A percentile compares a stretch with the other conserved stretches of the same genome.
phyloP scores from a whole-genome alignment of 2,113 vertebrate species.

The Leptodactylus fuscus region DNA sequence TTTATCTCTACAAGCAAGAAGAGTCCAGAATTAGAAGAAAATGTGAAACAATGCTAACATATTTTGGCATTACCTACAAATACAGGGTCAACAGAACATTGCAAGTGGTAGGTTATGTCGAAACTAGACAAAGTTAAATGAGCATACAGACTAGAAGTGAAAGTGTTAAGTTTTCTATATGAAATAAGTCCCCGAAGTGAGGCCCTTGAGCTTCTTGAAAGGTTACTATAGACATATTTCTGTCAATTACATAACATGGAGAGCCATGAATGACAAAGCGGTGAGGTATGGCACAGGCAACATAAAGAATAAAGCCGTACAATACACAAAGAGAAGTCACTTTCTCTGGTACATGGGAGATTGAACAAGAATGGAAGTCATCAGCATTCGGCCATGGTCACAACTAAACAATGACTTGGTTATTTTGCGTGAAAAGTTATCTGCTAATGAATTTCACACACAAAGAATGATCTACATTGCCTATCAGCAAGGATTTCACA shows the following conservation, averaged over 20 bases:
- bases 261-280: neutral
- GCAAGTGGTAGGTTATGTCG: neutral
- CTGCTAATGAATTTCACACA: neutral
- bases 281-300: neutral
- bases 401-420: neutral
- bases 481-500: neutral
- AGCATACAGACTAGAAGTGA: no score
- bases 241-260: neutral
- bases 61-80: no score
- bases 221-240: neutral
- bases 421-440: neutral
- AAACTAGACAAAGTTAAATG: no score
- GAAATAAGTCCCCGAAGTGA: neutral
- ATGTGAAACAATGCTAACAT: no score
- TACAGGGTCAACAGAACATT: no score
- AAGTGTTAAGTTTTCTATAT: neutral
- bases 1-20: constrained; percentile 74
- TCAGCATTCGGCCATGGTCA: neutral
- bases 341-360: neutral
- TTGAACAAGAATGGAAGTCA: neutral
- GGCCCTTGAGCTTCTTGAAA: neutral
- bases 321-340: neutral
- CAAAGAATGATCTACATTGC: neutral
- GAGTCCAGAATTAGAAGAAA: neutral
- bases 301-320: neutral